Conservation (phyloP, 2,797 vertebrate species). For the Rhinichthys osculus region DNA sequence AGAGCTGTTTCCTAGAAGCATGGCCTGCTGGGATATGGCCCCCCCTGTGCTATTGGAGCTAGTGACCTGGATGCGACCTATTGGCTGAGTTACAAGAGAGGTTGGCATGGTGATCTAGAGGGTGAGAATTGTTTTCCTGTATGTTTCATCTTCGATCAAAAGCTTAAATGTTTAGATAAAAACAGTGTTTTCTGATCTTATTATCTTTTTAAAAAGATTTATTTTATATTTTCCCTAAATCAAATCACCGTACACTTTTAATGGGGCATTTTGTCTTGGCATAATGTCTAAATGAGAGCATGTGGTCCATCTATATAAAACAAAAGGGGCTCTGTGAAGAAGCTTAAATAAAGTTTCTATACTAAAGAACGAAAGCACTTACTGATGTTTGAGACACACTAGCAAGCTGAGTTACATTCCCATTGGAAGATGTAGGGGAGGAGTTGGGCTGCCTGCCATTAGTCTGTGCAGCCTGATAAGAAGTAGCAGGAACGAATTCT, state of each 20-base stretch:
- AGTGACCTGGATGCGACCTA: conserved; percentile 86
- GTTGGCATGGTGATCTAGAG: conserved; percentile 88
- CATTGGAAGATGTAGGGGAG: conserved; percentile 82
- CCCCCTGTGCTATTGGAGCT: conserved; percentile 83
- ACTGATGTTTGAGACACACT: conserved; percentile 88
- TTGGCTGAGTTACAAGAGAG: conserved; percentile 87
- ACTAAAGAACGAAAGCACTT: conserved; percentile 65
- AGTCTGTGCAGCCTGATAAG: conserved; percentile 84
- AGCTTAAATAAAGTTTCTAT: not conserved
- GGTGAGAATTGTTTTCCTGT: conserved; percentile 10
- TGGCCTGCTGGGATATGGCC: conserved; percentile 89
- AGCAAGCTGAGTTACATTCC: conserved; percentile 83
- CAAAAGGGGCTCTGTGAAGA: not conserved
- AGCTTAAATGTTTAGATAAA: not conserved
- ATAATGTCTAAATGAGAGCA: not conserved
- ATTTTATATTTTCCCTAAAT: not conserved
- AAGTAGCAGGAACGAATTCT: not conserved
- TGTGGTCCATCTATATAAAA: not conserved
- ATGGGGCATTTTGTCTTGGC: not conserved
- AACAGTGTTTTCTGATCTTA: not conserved
- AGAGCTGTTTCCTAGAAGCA: conserved; percentile 90
- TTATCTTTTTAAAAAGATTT: not conserved
- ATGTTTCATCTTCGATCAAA: not conserved
- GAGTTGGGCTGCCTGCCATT: conserved; percentile 85
- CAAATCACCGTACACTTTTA: not conserved